Evolutionary conservation across 1,140 invertebrate species (phyloP), one percentile per base, ranked within the genome.

Genomic region (Acromyrmex heyeri): DNA sequence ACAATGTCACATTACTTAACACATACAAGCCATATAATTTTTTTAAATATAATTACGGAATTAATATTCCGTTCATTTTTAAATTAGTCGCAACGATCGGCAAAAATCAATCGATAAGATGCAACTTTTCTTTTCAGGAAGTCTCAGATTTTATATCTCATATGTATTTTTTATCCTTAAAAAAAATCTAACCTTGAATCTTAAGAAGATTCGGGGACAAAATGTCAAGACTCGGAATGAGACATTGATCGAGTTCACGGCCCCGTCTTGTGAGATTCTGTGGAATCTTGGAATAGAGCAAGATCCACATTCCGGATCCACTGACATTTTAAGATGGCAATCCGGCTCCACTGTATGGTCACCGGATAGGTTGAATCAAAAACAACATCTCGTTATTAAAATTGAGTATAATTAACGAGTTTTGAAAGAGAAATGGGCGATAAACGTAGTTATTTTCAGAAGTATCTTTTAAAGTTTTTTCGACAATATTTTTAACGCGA

Each of bases 141-240:
- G 27, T 24, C 14, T 16, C n/a, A 12, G 14, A 10, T 55, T 3
- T 8, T 59, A 0, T 48, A 12, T 3, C 24, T 16, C 55, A n/a
- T 30, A 16, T 69, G 5, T 57, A 50, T 73, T 75, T 44, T 44
- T 44, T 44, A 44, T 44, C 4, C 30, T 61, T 34, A 82, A 48
- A 69, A 65, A 21, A 50, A 62, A 61, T 24, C 21, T 59, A 85
- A 67, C 89, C 85, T 90, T 90, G 89, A 90, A 89, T 87, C 30
- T 76, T 77, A 62, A 73, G 75, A 70, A 38, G 50, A 57, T 81
- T 70, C 12, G 70, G 50, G 21, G 14, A 30, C 4, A 30, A 83
- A 87, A 85, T 77, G 24, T 81, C 89, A 85, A 64, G 50, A 78
- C 21, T 48, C 21, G 59, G 78, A 79, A 59, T 48, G 38, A 79